Evolutionary conservation across 2,888 invertebrate species (phyloP).

Genomic region (Chymomyza caudatula): DNA sequence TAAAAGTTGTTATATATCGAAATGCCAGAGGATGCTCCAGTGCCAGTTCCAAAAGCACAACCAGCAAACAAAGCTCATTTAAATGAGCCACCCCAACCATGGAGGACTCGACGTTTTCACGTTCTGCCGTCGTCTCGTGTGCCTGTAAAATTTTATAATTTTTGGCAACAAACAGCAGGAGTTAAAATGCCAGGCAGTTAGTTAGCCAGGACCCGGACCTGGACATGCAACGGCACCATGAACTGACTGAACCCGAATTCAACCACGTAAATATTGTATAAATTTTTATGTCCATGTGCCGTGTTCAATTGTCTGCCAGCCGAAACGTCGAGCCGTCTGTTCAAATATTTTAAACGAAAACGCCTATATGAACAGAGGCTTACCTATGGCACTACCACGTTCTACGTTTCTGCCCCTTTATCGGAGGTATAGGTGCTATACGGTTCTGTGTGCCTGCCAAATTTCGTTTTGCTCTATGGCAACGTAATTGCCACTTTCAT

Average conservation of each 20-base stretch:
- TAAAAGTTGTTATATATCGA: not conserved
- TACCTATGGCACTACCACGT: not conserved
- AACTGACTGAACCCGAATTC: constrained; percentile 29
- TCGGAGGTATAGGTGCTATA: too few relatives aligned
- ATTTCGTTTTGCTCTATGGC: constrained; percentile 41
- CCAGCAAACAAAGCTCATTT: constrained; percentile 35
- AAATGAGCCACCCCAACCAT: constrained; percentile 26
- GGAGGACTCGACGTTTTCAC: not conserved
- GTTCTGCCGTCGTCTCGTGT: constrained; percentile 4
- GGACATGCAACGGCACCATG: not conserved
- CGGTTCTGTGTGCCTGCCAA: constrained; percentile 25
- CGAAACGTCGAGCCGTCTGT: constrained; percentile 40
- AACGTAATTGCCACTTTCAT: constrained; percentile 48
- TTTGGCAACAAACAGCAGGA: constrained; percentile 42
- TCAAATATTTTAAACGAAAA: constrained; percentile 53
- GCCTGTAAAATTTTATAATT: constrained; percentile 44
- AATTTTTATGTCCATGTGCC: constrained; percentile 56
- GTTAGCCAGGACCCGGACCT: not conserved
- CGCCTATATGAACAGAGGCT: constrained; percentile 38
- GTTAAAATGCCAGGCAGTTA: not conserved
- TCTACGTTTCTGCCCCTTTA: not conserved
- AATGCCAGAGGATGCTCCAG: not conserved
- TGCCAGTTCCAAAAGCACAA: not conserved
- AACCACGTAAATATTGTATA: constrained; percentile 68
- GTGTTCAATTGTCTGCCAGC: constrained; percentile 54